phyloP scores from a whole-genome alignment of 2,113 vertebrate species.

The Labrus mixtus region DNA sequence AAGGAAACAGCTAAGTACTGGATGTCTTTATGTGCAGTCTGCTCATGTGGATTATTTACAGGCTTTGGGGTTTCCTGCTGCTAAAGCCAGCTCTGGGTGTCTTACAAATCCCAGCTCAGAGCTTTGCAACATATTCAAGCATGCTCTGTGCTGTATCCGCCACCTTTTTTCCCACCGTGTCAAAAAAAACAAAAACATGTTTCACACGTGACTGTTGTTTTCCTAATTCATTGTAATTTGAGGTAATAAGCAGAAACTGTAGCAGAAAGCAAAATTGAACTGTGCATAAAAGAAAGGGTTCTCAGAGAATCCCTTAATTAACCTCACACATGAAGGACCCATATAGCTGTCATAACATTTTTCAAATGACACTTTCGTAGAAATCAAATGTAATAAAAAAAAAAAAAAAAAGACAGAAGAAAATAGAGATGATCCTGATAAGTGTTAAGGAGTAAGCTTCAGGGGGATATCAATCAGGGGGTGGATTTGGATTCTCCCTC shows the following conservation, averaged over 20 bases:
- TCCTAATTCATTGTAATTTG: slow-evolving; percentile 33
- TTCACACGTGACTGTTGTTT: slow-evolving; percentile 7
- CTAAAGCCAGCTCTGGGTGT: slow-evolving; percentile 80
- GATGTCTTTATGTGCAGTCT: slow-evolving; percentile 80
- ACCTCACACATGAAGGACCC: background rate
- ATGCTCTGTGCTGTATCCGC: slow-evolving; percentile 55
- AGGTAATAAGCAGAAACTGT: slow-evolving; percentile 9
- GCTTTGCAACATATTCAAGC: slow-evolving; percentile 74
- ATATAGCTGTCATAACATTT: slow-evolving; percentile 8
- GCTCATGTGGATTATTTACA: slow-evolving; percentile 85
- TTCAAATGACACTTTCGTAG: slow-evolving; percentile 15
- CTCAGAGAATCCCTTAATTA: background rate
- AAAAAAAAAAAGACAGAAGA: background rate
- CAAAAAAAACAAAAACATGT: slow-evolving; percentile 29
- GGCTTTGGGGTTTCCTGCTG: slow-evolving; percentile 82
- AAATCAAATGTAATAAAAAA: slow-evolving; percentile 8
- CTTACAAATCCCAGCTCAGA: slow-evolving; percentile 80
- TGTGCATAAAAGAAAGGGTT: background rate
- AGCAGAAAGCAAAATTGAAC: background rate
- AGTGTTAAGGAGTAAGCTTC: slow-evolving; percentile 1
- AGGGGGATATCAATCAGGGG: slow-evolving; percentile 1
- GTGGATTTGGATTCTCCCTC: too few species aligned
- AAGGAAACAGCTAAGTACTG: slow-evolving; percentile 78
- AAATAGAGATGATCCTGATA: slow-evolving; percentile 9
- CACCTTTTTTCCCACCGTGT: slow-evolving; percentile 38